phyloP scores from a whole-genome alignment of 2,888 invertebrate genomes.

The Erebia palarica region DNA sequence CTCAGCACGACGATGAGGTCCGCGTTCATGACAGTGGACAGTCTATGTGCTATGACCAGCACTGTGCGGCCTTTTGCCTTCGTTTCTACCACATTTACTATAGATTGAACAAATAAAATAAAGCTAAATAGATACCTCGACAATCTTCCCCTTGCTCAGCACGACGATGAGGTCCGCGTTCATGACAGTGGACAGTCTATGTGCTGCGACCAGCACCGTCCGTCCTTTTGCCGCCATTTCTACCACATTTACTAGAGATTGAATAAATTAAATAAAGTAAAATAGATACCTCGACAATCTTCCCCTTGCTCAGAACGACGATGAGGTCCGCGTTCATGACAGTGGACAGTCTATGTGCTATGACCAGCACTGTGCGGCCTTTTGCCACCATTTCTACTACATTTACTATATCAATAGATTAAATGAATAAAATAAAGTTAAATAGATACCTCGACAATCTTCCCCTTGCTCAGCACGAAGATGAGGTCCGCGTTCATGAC shows the following conservation, averaged over 20 bases:
- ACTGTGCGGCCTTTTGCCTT: too few species aligned
- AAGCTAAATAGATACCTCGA: constrained; percentile 85
- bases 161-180: constrained; percentile 97
- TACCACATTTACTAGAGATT: constrained; percentile 88
- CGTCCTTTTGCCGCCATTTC: constrained; percentile 92
- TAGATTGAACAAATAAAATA: constrained; percentile 81
- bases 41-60: too few species aligned
- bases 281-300: constrained; percentile 88
- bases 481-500: constrained; percentile 95
- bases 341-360: constrained; percentile 96
- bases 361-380: constrained; percentile 95
- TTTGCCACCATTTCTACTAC: constrained; percentile 49
- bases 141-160: constrained; percentile 90
- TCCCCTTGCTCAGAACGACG: constrained; percentile 93
- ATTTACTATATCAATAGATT: too few species aligned
- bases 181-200: constrained; percentile 94
- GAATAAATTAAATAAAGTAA: not conserved
- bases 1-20: too few species aligned
- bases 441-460: too few species aligned
- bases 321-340: constrained; percentile 95
- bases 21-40: too few species aligned
- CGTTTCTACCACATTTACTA: too few species aligned
- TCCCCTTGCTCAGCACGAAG: constrained; percentile 93
- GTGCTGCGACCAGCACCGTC: constrained; percentile 97
- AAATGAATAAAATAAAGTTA: too few species aligned